Conservation (phyloP, 2,113 vertebrate genomes). For the Passer domesticus region DNA sequence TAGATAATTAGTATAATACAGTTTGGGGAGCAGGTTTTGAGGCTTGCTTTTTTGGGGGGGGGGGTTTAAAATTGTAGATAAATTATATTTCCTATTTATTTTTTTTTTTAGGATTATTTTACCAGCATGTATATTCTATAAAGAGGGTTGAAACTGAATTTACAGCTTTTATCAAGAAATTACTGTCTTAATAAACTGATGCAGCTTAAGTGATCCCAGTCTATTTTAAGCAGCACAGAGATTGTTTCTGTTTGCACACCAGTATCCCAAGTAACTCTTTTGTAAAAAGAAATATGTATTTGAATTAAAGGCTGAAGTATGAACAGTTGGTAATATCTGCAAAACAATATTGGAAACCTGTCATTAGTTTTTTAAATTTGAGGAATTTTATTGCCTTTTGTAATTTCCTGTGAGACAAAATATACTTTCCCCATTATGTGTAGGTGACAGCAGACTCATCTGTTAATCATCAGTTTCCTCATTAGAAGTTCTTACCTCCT, state of each 20-base stretch:
- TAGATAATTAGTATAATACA: background rate
- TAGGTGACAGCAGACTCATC: slow-evolving; percentile 33
- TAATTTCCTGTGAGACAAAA: slow-evolving; percentile 46
- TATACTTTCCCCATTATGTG: slow-evolving; percentile 1
- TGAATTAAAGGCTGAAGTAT: slow-evolving; percentile 12
- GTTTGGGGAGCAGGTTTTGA: background rate
- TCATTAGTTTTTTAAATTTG: slow-evolving; percentile 25
- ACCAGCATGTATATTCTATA: background rate
- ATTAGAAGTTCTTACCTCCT: background rate
- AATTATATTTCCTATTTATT: background rate
- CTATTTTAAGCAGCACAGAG: slow-evolving; percentile 11
- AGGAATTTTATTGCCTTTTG: slow-evolving; percentile 36
- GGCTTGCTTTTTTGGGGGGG: background rate
- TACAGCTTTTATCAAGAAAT: background rate
- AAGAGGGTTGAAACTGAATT: background rate
- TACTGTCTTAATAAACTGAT: background rate
- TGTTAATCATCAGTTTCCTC: slow-evolving; percentile 40
- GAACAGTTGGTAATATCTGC: background rate
- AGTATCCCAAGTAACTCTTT: background rate
- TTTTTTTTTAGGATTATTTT: slow-evolving; percentile 10
- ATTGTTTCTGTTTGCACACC: background rate
- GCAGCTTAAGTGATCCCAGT: background rate
- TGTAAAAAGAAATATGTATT: background rate
- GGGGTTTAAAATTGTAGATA: background rate
- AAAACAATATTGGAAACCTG: slow-evolving; percentile 27